Percentiles rank a stretch among this genome's conserved stretches.
Evolutionary conservation across 2,888 invertebrate genomes (phyloP).

Genomic region (Melanophora roralis): DNA sequence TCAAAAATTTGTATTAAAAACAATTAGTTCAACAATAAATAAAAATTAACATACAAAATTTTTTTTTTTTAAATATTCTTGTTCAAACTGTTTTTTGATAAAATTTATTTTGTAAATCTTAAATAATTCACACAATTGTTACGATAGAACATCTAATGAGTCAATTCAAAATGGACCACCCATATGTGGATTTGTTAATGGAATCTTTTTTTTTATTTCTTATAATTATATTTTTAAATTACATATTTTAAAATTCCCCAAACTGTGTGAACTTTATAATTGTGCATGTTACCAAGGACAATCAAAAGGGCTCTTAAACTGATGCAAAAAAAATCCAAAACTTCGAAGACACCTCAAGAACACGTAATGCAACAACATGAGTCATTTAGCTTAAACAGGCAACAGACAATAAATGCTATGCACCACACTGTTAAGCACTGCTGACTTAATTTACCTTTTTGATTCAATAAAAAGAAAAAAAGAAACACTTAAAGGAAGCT

Average conservation of each 20-base stretch:
- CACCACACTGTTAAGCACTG: neutral
- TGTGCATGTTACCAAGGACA: conserved; percentile 34
- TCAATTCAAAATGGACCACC: too few relatives aligned
- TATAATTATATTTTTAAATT: too few relatives aligned
- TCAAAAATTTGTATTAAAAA: too few relatives aligned
- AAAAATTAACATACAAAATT: too few relatives aligned
- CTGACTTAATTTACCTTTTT: neutral
- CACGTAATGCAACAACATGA: conserved; percentile 5
- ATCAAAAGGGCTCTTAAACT: neutral
- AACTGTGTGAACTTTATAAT: neutral
- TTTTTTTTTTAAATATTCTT: too few relatives aligned
- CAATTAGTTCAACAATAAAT: too few relatives aligned
- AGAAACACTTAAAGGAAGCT: conserved; percentile 19
- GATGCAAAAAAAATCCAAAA: conserved; percentile 22
- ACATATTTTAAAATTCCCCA: neutral
- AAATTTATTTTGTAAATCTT: too few relatives aligned
- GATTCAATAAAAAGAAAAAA: neutral
- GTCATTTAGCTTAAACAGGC: conserved; percentile 10
- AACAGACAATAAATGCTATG: neutral
- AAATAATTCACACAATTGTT: too few relatives aligned
- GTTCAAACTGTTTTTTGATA: too few relatives aligned
- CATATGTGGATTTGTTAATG: too few relatives aligned
- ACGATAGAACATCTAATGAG: too few relatives aligned
- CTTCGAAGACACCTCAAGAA: conserved; percentile 11
- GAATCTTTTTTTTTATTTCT: too few relatives aligned